Conservation (phyloP, 37 sponge, comb jelly and placozoan genomes). For the Theonella swinhoei region DNA sequence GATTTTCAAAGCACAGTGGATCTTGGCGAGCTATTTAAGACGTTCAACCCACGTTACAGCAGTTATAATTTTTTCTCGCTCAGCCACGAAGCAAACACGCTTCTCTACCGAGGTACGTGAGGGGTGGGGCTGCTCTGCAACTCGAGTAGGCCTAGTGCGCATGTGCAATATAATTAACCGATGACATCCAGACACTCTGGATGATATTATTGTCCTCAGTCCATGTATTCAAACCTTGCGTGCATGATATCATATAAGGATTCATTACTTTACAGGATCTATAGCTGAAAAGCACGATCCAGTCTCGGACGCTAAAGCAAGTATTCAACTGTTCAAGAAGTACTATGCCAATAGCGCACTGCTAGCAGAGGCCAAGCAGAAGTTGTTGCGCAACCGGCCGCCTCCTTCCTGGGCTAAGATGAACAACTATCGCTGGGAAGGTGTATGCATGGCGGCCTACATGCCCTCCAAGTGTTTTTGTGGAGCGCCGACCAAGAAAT, state of each 20-base stretch:
- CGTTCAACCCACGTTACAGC: conserved; percentile 49
- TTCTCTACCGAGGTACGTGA: conserved; percentile 30
- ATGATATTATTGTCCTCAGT: too few species aligned
- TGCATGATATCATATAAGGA: too few species aligned
- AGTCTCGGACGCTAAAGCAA: conserved; percentile 9
- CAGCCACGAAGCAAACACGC: conserved; percentile 51
- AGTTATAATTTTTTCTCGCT: conserved; percentile 25
- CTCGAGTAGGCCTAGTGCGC: too few species aligned
- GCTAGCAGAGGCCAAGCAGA: conserved; percentile 5
- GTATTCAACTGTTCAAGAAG: conserved; percentile 22
- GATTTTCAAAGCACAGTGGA: conserved; percentile 35
- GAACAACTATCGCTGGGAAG: conserved; percentile 37
- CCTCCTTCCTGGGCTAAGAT: conserved; percentile 29
- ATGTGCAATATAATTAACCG: too few species aligned
- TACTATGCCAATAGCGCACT: conserved; percentile 14
- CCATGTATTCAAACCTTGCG: too few species aligned
- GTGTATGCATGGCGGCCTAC: conserved; percentile 63
- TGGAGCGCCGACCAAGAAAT: background rate
- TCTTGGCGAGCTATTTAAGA: conserved; percentile 44
- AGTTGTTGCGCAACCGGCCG: conserved; percentile 11
- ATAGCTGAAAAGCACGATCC: conserved; percentile 2
- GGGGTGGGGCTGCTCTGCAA: too few species aligned
- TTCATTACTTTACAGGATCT: background rate
- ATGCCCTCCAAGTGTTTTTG: conserved; percentile 23
- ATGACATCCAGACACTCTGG: too few species aligned